These are phyloP conservation scores for Syngnathoides biaculeatus DNA, from an alignment of 2,113 vertebrate genomes.

Conservation along the genomic window DNA sequence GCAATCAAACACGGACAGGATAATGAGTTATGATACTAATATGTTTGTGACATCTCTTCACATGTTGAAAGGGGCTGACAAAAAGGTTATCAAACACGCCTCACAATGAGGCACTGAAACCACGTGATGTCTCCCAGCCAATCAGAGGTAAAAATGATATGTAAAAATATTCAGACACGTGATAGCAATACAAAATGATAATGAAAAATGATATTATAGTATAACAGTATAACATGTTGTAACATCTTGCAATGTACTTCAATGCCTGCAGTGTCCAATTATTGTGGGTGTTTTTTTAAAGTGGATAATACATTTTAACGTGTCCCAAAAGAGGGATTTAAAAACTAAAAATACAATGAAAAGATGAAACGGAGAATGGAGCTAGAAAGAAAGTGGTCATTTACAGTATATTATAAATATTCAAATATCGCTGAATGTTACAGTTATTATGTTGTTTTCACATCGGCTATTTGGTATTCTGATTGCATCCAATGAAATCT, in stretches of 20 bases:
- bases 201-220: neutral
- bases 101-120: neutral
- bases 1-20: constrained; percentile 4
- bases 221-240: neutral
- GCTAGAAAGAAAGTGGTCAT: neutral
- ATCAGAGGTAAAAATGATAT: neutral
- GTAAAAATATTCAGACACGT: neutral
- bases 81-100: neutral
- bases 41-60: neutral
- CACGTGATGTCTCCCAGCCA: neutral
- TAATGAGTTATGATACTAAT: neutral
- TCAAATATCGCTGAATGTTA: constrained; percentile 10
- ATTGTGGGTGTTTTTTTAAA: neutral
- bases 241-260: neutral
- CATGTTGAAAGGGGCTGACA: neutral
- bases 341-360: neutral
- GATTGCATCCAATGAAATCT: constrained; percentile 17
- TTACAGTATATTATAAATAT: constrained; percentile 8
- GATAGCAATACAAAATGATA: neutral
- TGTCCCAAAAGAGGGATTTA: neutral
- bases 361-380: neutral
- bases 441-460: neutral
- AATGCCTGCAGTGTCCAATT: neutral
- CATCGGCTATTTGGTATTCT: constrained; percentile 36
- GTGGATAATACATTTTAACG: neutral